These are phyloP conservation scores for Sapajus apella DNA, from an alignment of 2,113 vertebrate species.

Conservation along the genomic window DNA sequence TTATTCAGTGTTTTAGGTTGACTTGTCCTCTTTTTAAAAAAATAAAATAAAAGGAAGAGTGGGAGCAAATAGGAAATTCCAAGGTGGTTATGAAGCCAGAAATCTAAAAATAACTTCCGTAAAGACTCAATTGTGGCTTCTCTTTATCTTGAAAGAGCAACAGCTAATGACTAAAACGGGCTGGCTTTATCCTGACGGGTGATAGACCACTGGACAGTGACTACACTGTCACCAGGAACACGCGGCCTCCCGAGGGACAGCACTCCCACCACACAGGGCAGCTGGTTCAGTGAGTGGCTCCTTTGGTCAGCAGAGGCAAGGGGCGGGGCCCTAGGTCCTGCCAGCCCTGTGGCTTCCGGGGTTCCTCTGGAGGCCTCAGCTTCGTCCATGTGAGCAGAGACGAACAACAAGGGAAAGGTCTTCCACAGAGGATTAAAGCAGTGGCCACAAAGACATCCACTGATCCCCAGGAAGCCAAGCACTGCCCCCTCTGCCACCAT, in stretches of 20 bases:
- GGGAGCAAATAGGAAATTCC: constrained; percentile 54
- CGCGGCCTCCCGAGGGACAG: not conserved
- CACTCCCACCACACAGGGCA: accelerated
- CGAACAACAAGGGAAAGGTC: not conserved
- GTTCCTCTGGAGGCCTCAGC: not conserved
- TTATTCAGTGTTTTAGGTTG: not conserved
- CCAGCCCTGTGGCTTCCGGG: not conserved
- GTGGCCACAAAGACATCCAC: accelerated
- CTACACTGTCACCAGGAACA: accelerated
- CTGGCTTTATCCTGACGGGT: not conserved
- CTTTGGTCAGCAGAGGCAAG: not conserved
- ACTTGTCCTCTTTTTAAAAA: not conserved
- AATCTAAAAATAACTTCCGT: constrained; percentile 60
- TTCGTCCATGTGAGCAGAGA: not conserved
- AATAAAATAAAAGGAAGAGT: not conserved
- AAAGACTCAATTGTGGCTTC: not conserved
- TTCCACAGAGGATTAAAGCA: accelerated
- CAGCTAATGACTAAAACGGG: not conserved
- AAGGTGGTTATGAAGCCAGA: constrained; percentile 40
- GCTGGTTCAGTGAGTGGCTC: not conserved
- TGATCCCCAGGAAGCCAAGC: not conserved
- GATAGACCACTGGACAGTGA: not conserved
- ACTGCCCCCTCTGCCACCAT: no score
- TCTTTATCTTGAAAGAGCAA: constrained; percentile 39
- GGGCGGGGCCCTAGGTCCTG: not conserved